Evolutionary conservation across 1,140 invertebrate genomes (phyloP).

Genomic region (Adelges cooleyi): DNA sequence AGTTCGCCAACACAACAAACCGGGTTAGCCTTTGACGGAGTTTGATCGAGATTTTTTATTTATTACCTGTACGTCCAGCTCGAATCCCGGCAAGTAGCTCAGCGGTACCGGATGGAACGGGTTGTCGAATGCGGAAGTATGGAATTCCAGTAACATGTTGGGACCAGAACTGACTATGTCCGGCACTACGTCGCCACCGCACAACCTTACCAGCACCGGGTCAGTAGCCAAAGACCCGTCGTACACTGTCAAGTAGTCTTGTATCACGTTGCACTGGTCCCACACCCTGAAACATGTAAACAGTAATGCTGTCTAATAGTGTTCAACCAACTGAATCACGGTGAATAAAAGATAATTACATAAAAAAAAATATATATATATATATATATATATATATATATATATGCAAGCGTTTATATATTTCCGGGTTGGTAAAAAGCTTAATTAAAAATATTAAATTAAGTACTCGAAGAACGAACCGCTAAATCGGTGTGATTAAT

Average conservation of each 20-base stretch:
- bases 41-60: slow-evolving; percentile 1
- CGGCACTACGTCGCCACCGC: slow-evolving; percentile 69
- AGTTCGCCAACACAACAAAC: slow-evolving; percentile 30
- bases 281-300: slow-evolving; percentile 60
- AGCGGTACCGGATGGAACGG: slow-evolving; percentile 65
- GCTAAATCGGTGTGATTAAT: no score
- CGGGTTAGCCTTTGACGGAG: no score
- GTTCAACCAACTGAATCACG: no score
- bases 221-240: slow-evolving; percentile 61
- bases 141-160: slow-evolving; percentile 67
- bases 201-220: slow-evolving; percentile 62
- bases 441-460: no score
- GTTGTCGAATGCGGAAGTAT: slow-evolving; percentile 69
- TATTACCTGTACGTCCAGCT: slow-evolving; percentile 42
- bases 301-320: no score
- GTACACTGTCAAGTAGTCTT: slow-evolving; percentile 69
- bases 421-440: no score
- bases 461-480: no score
- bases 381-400: no score
- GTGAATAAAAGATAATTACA: no score
- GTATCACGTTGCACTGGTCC: slow-evolving; percentile 67
- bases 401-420: no score
- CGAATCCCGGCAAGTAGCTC: slow-evolving; percentile 65
- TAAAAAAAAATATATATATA: no score
- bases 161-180: slow-evolving; percentile 66